phyloP scores from a whole-genome alignment of 1,140 invertebrate genomes.

The Mesaphorura yosii region DNA sequence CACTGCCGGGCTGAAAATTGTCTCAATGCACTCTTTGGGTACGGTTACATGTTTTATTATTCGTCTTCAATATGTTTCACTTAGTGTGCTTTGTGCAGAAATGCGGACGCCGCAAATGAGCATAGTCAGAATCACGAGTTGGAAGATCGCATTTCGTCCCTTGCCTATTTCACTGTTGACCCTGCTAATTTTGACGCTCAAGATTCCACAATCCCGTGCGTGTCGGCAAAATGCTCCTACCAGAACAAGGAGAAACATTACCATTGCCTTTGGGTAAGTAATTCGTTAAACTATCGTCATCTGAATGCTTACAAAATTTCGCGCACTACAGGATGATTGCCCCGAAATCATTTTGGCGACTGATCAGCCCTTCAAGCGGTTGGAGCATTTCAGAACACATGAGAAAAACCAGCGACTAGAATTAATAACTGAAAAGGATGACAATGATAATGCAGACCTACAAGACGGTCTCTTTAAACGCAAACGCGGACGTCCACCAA shows the following conservation, averaged over 20 bases:
- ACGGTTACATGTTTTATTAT: too few relatives aligned
- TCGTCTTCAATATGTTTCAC: too few relatives aligned
- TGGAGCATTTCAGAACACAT: conserved; percentile 85
- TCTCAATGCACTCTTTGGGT: conserved; percentile 26
- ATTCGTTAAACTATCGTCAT: too few relatives aligned
- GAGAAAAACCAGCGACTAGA: conserved; percentile 50
- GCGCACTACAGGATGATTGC: conserved; percentile 79
- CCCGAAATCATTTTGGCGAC: conserved; percentile 66
- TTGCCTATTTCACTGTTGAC: conserved; percentile 30
- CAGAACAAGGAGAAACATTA: conserved; percentile 69
- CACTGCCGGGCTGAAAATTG: conserved; percentile 29
- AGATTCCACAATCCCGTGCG: conserved; percentile 31
- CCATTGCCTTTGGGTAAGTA: conserved; percentile 64
- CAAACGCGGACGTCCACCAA: conserved; percentile 79
- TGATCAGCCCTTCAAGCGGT: conserved; percentile 68
- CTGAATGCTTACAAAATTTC: too few relatives aligned
- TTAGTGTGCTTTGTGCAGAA: conserved; percentile 10
- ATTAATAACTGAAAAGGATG: conserved; percentile 39
- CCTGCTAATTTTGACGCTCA: conserved; percentile 31
- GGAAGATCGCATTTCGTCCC: conserved; percentile 28
- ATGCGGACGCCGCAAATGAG: conserved; percentile 22
- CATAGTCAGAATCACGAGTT: conserved; percentile 29
- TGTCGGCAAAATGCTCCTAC: conserved; percentile 54
- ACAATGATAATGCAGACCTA: conserved; percentile 14
- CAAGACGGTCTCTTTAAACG: conserved; percentile 81